phyloP scores from a whole-genome alignment of 2,888 invertebrate genomes.

The Gari tellinella region DNA sequence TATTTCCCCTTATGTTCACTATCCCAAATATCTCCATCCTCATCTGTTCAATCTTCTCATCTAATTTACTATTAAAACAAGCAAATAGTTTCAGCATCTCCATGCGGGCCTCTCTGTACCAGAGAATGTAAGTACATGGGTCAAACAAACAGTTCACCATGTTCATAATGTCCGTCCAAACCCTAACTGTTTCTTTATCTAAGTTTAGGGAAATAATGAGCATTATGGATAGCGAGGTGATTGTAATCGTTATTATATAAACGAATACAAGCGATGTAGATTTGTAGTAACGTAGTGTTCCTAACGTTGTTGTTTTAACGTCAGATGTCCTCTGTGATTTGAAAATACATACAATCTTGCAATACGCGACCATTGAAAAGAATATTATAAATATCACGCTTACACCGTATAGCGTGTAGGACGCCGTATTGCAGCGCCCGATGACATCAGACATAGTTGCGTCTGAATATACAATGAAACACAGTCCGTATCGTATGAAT shows the following conservation, averaged over 20 bases:
- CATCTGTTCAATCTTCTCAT: conserved; percentile 11
- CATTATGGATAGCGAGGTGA: conserved; percentile 15
- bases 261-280: conserved; percentile 38
- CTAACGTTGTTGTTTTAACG: background rate
- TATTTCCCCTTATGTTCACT: background rate
- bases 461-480: conserved; percentile 6
- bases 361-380: conserved; percentile 16
- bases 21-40: conserved; percentile 17
- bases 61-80: background rate
- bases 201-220: conserved; percentile 13
- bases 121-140: conserved; percentile 15
- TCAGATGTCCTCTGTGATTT: conserved; percentile 2
- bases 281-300: conserved; percentile 18
- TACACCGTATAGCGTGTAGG: conserved; percentile 17
- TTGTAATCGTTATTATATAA: conserved; percentile 19
- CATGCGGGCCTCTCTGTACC: conserved; percentile 11
- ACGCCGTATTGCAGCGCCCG: conserved; percentile 22
- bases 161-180: conserved; percentile 2
- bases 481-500: conserved; percentile 23
- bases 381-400: conserved; percentile 1
- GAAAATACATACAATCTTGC: conserved; percentile 27
- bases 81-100: conserved; percentile 16
- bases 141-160: conserved; percentile 6
- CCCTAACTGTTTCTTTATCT: background rate
- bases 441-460: conserved; percentile 26